Base-by-base conservation (phyloP, 2,888 invertebrate species). In the Biston stratarius region DNA sequence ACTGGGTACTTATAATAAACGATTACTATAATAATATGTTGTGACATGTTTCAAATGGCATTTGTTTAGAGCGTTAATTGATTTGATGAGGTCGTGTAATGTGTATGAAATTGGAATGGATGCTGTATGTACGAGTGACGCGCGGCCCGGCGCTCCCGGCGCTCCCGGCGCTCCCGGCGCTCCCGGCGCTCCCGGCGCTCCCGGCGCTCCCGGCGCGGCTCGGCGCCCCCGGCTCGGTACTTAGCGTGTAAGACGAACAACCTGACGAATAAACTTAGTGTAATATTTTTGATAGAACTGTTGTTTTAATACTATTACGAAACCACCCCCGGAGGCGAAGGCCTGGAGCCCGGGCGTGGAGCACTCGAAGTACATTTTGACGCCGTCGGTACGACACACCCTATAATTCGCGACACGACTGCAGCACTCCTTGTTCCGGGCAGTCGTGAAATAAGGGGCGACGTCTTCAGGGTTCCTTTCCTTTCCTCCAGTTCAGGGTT, bases 251-350 rank as follows among this genome's bases (percentile, higher is more conserved):
- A 61, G 44, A 57, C 44, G 47, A 63, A 64, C 40, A 44, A 60
- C 53, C 51, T 44, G 49, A 73, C 58, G 47, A 70, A 73, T 73
- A 71, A 73, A 69, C 51, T 64, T 64, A 48, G 14, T 70, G 69
- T 67, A 71, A 56, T 70, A 68, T 68, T 68, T 69, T 71, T 70
- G 58, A 64, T 70, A 53, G 55, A 38, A 6, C 38, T 15, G 67
- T 65, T 67, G 53, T 59, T 38, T 56, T 10, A 55, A 42, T 55
- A 24, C n/a, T 14, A 24, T 24, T n/a, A n/a, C n/a, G n/a, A n/a
- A n/a, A n/a, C n/a, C n/a, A n/a, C n/a, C n/a, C n/a, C n/a, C n/a
- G n/a, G n/a, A n/a, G n/a, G n/a, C n/a, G n/a, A n/a, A n/a, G n/a
- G n/a, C n/a, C n/a, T n/a, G n/a, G n/a, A n/a, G n/a, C n/a, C n/a